These are phyloP conservation scores for Pagetopsis macropterus DNA, from an alignment of 2,797 vertebrate genomes.

Conservation along the genomic window DNA sequence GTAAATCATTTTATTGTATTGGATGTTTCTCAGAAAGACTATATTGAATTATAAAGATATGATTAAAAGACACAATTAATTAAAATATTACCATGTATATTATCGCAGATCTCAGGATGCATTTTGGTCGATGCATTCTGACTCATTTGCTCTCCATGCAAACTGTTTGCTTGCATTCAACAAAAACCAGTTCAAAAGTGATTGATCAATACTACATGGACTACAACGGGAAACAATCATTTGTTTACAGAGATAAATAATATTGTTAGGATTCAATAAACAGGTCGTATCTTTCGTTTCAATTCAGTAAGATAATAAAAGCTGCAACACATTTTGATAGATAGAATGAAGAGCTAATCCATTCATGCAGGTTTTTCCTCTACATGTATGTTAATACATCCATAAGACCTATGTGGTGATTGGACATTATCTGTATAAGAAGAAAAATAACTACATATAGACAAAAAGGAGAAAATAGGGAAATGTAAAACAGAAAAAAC, in stretches of 20 bases:
- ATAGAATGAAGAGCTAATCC: background rate
- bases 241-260: too few relatives aligned
- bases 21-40: background rate
- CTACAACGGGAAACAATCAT: too few relatives aligned
- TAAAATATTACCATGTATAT: too few relatives aligned
- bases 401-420: background rate
- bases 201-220: too few relatives aligned
- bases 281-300: constrained; percentile 2
- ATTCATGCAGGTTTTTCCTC: background rate
- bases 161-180: too few relatives aligned
- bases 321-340: constrained; percentile 13
- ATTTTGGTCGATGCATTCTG: too few relatives aligned
- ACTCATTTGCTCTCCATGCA: too few relatives aligned
- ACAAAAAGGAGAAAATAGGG: background rate
- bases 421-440: background rate
- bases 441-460: background rate
- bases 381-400: background rate
- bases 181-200: too few relatives aligned
- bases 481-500: background rate
- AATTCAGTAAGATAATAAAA: constrained; percentile 7
- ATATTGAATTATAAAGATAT: background rate
- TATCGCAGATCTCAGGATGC: too few relatives aligned
- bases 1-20: too few relatives aligned
- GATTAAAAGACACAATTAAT: background rate
- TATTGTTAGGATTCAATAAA: constrained; percentile 21